Conservation (phyloP, 2,113 vertebrate genomes). For the Elaphurus davidianus region DNA sequence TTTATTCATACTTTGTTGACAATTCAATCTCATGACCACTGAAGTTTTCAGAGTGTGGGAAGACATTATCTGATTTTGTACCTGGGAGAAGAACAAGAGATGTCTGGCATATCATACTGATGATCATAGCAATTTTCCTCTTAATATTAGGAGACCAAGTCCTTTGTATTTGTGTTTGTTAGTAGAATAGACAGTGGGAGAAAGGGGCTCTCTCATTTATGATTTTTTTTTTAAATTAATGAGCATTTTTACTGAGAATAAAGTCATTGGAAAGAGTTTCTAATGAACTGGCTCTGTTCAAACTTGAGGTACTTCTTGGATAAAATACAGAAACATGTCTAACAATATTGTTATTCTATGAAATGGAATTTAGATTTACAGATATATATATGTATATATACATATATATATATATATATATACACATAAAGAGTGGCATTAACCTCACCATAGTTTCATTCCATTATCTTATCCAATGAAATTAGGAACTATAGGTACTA, state of each 20-base stretch:
- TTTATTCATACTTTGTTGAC: background rate
- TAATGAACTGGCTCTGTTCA: background rate
- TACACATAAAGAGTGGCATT: background rate
- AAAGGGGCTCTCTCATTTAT: background rate
- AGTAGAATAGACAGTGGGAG: background rate
- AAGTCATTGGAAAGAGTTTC: background rate
- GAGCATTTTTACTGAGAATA: background rate
- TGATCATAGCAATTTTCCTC: background rate
- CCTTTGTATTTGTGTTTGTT: background rate
- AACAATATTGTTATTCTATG: background rate
- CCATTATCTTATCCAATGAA: background rate
- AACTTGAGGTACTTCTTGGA: background rate
- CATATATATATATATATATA: too few relatives aligned
- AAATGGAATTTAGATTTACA: background rate
- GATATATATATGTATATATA: too few relatives aligned
- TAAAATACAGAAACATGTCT: background rate
- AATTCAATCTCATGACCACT: background rate
- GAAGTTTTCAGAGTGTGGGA: accelerated
- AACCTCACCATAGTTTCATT: background rate
- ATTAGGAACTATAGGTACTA: background rate
- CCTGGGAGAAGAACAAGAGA: background rate
- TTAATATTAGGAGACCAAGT: background rate
- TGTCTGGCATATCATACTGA: background rate
- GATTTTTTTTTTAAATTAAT: background rate
- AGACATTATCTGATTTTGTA: background rate